Percentiles rank a stretch among this genome's conserved stretches.
These are phyloP conservation scores for Hypotaenidia okinawae DNA, from an alignment of 2,797 vertebrate genomes.

Conservation along the genomic window DNA sequence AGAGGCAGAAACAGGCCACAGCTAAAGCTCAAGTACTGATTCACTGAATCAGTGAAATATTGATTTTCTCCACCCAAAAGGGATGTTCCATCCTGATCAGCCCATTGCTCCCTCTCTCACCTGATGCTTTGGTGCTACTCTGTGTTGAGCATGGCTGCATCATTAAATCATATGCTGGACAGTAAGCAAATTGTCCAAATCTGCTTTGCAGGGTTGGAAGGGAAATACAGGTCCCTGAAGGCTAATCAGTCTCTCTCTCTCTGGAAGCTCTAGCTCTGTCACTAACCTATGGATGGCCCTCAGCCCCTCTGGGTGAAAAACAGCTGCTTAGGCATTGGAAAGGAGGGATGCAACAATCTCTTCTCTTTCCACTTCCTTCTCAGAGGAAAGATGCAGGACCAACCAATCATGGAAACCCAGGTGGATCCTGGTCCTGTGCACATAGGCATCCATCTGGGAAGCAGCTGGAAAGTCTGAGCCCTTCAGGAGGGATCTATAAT, in stretches of 20 bases:
- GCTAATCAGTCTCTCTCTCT: rapidly evolving
- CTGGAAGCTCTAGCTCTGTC: neutral
- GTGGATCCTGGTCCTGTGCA: neutral
- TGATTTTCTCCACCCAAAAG: neutral
- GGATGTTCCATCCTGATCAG: neutral
- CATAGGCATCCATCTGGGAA: neutral
- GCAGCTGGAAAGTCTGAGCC: neutral
- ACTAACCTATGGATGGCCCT: neutral
- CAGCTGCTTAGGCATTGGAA: neutral
- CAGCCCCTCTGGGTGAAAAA: neutral
- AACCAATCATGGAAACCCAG: neutral
- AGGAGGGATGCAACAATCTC: neutral
- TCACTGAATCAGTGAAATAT: neutral
- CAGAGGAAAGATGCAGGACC: neutral
- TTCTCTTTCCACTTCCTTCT: neutral
- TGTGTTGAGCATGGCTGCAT: neutral
- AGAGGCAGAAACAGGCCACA: neutral
- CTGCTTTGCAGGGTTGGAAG: neutral
- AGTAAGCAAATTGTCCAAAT: neutral
- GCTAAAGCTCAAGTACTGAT: neutral
- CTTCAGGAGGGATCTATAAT: neutral
- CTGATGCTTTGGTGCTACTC: neutral
- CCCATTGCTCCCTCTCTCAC: neutral
- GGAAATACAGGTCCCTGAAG: neutral
- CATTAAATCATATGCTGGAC: neutral